Evolutionary conservation across 2,113 vertebrate species (phyloP), one percentile per base, ranked within the genome.

Genomic region (Chrysochloris asiatica): DNA sequence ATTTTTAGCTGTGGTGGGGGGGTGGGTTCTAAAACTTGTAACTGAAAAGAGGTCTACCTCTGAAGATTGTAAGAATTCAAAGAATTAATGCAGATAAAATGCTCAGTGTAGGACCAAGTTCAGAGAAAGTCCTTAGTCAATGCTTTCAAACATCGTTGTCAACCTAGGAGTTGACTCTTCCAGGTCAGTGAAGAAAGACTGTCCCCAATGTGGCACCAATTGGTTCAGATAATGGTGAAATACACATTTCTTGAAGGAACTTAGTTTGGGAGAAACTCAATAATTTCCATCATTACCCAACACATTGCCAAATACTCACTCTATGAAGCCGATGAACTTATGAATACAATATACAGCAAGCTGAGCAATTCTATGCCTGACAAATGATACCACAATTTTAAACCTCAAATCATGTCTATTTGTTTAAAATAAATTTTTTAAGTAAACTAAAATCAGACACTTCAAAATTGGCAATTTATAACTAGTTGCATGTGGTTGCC

Each of bases 391-490:
- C 56, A 94, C n/a, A 87, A 79, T 94, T 89, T 61, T 88, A 91
- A 80, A 45, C 71, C 81, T 92, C 89, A 76, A 95, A 92, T 86
- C 81, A 89, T 84, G 36, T 67, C 56, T 92, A 63, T 50, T 91
- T 85, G 28, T 54, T 72, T 81, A 88, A 80, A 84, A 82, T 36
- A n/a, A 1, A 3, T n/a, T 30, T 63, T 65, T 89, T 89, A 85
- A 93, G 43, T 50, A 75, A 93, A 88, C 92, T 78, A 93, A 88
- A 92, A 88, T 8, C 33, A 88, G 91, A 95, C 79, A 90, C 95
- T 88, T 97, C 95, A 95, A 94, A 96, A 96, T 83, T 86, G 95
- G 72, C 94, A 89, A 88, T 84, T 8, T 38, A 73, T 87, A 93
- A 87, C 88, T 92, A 76, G 95, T 78, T 93, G 86, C 93, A 95